A percentile compares a stretch with the other conserved stretches of the same genome.
phyloP scores from a whole-genome alignment of 1,140 invertebrate genomes.

The Drosophila tsacasi region DNA sequence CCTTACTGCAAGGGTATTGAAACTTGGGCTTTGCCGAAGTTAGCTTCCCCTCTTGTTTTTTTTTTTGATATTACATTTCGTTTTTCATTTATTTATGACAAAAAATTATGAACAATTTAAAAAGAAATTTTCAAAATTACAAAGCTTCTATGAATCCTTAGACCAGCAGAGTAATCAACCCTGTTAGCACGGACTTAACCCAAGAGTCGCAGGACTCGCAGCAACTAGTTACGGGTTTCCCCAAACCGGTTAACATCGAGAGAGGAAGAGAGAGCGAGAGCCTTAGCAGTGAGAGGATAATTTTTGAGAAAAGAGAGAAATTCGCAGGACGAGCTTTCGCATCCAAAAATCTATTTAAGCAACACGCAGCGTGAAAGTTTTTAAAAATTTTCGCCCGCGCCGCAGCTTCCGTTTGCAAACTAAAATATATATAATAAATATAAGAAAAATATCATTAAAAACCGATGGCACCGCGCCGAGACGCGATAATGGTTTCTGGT shows the following conservation, averaged over 20 bases:
- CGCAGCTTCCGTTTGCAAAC: slow-evolving; percentile 29
- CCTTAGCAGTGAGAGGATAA: slow-evolving; percentile 11
- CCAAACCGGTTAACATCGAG: slow-evolving; percentile 7
- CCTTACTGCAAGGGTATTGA: too few relatives aligned
- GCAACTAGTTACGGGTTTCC: slow-evolving; percentile 9
- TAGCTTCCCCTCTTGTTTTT: too few relatives aligned
- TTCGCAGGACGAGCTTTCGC: slow-evolving; percentile 24
- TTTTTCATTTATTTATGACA: neutral
- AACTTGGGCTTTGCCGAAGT: too few relatives aligned
- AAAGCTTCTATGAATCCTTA: neutral
- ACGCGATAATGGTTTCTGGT: slow-evolving; percentile 9
- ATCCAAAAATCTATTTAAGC: slow-evolving; percentile 38
- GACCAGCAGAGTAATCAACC: neutral
- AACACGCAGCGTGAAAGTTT: slow-evolving; percentile 31
- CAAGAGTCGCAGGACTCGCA: neutral
- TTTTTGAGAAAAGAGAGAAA: neutral
- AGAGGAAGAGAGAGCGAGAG: neutral
- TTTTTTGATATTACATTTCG: neutral
- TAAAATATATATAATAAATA: neutral
- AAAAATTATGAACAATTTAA: neutral
- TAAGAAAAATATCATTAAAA: neutral
- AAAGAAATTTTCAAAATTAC: neutral
- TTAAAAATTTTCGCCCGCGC: slow-evolving; percentile 22
- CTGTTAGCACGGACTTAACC: neutral
- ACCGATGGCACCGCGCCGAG: neutral